Conservation (phyloP, 2,888 invertebrate species). For the Craniophora ligustri region DNA sequence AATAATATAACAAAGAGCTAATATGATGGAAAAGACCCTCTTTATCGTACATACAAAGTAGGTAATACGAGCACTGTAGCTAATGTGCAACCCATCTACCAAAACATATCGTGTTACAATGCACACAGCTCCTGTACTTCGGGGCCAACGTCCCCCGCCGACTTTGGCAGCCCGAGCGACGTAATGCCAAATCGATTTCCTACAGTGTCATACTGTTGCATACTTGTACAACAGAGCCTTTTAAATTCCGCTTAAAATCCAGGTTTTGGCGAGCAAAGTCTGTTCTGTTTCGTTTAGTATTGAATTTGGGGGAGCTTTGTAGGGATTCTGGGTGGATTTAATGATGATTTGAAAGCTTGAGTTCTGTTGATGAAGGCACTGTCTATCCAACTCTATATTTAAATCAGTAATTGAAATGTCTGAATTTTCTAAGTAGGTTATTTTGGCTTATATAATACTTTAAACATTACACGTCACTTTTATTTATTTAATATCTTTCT, state of each 20-base stretch:
- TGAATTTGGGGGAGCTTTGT: constrained; percentile 9
- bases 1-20: too few species aligned
- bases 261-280: not conserved
- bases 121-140: constrained; percentile 4
- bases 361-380: not conserved
- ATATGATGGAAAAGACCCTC: too few species aligned
- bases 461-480: too few species aligned
- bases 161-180: constrained; percentile 24
- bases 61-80: not conserved
- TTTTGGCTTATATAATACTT: too few species aligned
- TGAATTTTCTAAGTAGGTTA: too few species aligned
- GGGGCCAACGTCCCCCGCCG: constrained; percentile 34
- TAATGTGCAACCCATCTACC: not conserved
- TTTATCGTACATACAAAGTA: too few species aligned
- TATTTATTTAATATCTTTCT: too few species aligned
- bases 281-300: constrained; percentile 15
- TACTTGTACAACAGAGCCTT: constrained; percentile 7
- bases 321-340: constrained; percentile 13
- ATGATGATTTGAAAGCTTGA: constrained; percentile 3
- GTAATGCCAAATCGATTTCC: constrained; percentile 50
- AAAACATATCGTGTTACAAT: constrained; percentile 26
- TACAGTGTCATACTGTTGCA: constrained; percentile 17
- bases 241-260: constrained; percentile 17
- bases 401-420: too few species aligned
- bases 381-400: not conserved